Percentiles rank a stretch among this genome's conserved stretches.
Evolutionary conservation across 64 coral and sea anemone genomes (phyloP).

Genomic region (Orbicella faveolata): DNA sequence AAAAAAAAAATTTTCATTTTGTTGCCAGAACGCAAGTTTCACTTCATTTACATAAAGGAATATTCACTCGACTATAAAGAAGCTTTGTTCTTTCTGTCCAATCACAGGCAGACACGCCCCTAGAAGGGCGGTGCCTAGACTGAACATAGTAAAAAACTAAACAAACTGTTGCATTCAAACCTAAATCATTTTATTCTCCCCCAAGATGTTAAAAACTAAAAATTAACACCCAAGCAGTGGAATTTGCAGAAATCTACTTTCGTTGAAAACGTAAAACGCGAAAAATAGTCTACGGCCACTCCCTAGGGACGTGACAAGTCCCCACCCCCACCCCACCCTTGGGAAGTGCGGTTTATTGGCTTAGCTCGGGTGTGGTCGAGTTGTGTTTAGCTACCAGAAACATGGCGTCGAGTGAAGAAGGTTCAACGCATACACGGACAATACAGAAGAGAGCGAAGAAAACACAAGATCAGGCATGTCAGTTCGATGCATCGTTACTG

Average conservation of each 20-base stretch:
- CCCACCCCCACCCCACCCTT: conserved; percentile 81
- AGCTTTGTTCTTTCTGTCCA: background rate
- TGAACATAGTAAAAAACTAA: background rate
- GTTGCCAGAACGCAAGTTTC: background rate
- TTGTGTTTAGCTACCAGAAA: conserved; percentile 93
- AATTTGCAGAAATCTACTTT: background rate
- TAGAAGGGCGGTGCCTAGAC: conserved; percentile 23
- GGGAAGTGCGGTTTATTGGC: conserved; percentile 68
- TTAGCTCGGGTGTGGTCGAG: conserved; percentile 82
- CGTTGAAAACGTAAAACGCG: background rate
- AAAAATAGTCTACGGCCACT: conserved; percentile 28
- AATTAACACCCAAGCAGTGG: too few species aligned
- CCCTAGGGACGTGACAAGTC: conserved; percentile 38
- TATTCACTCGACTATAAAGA: background rate
- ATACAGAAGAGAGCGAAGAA: conserved; percentile 96
- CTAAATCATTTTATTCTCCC: background rate
- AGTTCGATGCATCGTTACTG: conserved; percentile 96
- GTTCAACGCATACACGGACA: conserved; percentile 87
- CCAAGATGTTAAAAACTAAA: too few species aligned
- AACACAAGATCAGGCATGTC: conserved; percentile 99
- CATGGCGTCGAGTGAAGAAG: conserved; percentile 97
- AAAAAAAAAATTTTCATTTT: background rate
- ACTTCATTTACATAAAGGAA: background rate
- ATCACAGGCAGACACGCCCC: conserved; percentile 44
- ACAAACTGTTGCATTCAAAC: background rate